Base-by-base conservation (phyloP, 2,888 invertebrate species). In the Heteromyza rotundicornis region DNA sequence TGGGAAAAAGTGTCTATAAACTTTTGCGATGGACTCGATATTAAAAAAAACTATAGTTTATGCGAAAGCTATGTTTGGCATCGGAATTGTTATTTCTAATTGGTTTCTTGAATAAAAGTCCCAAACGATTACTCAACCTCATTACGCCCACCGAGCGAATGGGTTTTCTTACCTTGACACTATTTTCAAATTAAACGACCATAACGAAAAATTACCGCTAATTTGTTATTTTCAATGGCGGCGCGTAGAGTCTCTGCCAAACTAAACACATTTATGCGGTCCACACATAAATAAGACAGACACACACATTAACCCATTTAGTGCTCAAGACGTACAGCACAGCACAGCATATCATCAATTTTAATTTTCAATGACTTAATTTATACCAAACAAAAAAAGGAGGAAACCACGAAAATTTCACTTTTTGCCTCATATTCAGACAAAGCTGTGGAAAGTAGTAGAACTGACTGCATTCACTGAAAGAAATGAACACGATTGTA, bases 181-280 rank as follows among this genome's bases (percentile, higher is more conserved):
- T 23, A 51, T 51, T 50, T 73, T 68, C 73, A 73, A 73, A 76
- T 74, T 74, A 73, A 70, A 71, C 56, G 24, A 50, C 32, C 32
- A 32, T 8, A 32, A 32, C 5, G 5, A 12, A 12, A 8, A 12
- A 32, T 32, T 32, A 8, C 32, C 32, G 32, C 32, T 32, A 32
- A 32, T 12, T 32, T n/a, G n/a, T n/a, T n/a, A n/a, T n/a, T n/a
- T n/a, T n/a, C n/a, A 32, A 32, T 12, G 32, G 32, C 32, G 32
- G 32, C 12, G 32, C n/a, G n/a, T n/a, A n/a, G n/a, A n/a, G n/a
- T n/a, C n/a, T n/a, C n/a, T n/a, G n/a, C n/a, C n/a, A n/a, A 27
- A 27, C 10, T 27, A 27, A 27, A 27, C 10, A 10, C 27, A 27
- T 27, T 27, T 27, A 27, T 27, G 40, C 40, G 40, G n/a, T n/a